phyloP scores from a whole-genome alignment of 2,797 vertebrate species.

The Sebastes matsubarae region DNA sequence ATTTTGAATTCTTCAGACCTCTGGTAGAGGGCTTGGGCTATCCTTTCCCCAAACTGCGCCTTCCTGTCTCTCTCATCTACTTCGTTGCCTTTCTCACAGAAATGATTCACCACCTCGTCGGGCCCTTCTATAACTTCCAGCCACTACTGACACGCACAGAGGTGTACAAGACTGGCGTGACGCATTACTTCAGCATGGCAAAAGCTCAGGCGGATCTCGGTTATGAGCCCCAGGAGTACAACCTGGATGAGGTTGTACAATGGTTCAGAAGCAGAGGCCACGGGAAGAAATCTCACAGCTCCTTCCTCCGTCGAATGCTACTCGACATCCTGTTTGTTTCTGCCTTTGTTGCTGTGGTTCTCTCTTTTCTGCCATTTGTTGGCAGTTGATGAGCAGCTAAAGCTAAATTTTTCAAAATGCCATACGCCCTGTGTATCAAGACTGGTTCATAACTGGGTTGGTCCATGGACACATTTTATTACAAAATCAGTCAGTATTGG shows the following conservation, averaged over 20 bases:
- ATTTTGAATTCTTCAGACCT: constrained; percentile 95
- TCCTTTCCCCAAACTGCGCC: constrained; percentile 85
- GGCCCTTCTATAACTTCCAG: constrained; percentile 91
- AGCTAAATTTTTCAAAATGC: background rate
- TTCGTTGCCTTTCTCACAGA: constrained; percentile 91
- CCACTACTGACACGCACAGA: constrained; percentile 93
- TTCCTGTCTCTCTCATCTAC: constrained; percentile 89
- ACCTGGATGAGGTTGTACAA: constrained; percentile 88
- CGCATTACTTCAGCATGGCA: constrained; percentile 92
- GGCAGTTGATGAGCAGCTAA: constrained; percentile 40
- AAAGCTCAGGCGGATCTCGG: constrained; percentile 90
- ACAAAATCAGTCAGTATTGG: background rate
- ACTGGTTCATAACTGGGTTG: background rate
- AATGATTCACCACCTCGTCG: constrained; percentile 83
- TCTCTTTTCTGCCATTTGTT: constrained; percentile 84
- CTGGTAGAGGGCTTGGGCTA: constrained; percentile 95
- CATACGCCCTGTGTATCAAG: background rate
- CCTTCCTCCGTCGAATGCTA: constrained; percentile 48
- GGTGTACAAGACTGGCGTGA: constrained; percentile 95
- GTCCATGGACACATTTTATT: background rate
- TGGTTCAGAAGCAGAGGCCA: constrained; percentile 90
- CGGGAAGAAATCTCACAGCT: constrained; percentile 67
- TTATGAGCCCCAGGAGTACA: constrained; percentile 84
- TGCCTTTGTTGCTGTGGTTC: constrained; percentile 68
- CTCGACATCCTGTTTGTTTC: constrained; percentile 75